Evolutionary conservation across 37 sponge, comb jelly and placozoan genomes (phyloP), one percentile per base, ranked within the genome.

Genomic region (Corticium candelabrum): DNA sequence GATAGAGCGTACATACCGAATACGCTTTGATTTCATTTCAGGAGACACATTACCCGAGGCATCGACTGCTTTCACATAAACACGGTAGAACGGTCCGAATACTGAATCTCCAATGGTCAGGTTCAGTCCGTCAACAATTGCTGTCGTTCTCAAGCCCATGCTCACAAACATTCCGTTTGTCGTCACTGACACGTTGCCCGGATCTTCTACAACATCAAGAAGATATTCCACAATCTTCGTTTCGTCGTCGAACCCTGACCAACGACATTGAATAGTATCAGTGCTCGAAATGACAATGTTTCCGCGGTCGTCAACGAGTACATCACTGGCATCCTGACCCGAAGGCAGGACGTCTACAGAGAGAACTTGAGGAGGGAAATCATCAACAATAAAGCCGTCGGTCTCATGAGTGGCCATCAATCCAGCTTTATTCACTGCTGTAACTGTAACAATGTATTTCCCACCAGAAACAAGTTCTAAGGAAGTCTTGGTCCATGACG

Each of bases 201-300:
- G 78, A 1, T 34, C 81, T 37, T 82, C 62, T 35, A 77, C 74
- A 2, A 91, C 67, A 32, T 79, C 82, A 3, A 86, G 81, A 34
- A 74, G 34, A 69, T 87, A 87, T n/a, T 85, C 67, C 0, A 33
- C 27, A 3, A 87, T 68, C 0, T 81, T 80, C 34, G 78, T 67
- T 39, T 85, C 90, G 0, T 40, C 31, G 77, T 93, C 94, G 2
- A 5, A 0, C 4, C 77, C 88, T 3, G 30, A 7, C 94, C 94
- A 93, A 0, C 80, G 40, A 1, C 39, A 67, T 37, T 87, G 75
- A 62, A 87, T 75, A n/a, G 37, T 37, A 1, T 78, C 68, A 0
- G 75, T 32, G 29, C 70, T 80, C 37, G 84, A 41, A 21, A 83
- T 39, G 11, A 79, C 67, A 1, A 40, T 37, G 21, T 80, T 33